A percentile compares a stretch with the other conserved stretches of the same genome.
These are phyloP conservation scores for Urophycis tenuis DNA, from an alignment of 2,797 vertebrate species.

Conservation along the genomic window DNA sequence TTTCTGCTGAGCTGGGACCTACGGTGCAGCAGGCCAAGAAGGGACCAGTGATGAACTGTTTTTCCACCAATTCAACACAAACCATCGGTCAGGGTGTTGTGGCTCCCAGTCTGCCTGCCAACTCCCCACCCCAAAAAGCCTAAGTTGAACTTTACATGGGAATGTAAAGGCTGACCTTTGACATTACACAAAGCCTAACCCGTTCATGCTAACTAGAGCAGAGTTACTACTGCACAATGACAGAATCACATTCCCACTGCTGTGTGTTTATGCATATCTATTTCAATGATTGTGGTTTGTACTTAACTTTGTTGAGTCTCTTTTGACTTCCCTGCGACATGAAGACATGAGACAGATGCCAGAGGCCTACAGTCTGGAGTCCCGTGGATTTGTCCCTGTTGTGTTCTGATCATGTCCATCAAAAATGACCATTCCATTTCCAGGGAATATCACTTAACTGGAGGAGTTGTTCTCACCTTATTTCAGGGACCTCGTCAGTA, in stretches of 20 bases:
- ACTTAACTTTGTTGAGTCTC: neutral
- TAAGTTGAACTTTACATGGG: no score
- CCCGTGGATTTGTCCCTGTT: neutral
- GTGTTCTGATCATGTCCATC: neutral
- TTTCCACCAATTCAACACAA: neutral
- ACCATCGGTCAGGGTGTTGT: neutral
- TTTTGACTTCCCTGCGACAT: neutral
- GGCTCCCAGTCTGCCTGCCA: neutral
- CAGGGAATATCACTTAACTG: neutral
- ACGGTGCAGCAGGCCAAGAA: neutral
- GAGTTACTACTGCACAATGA: no score
- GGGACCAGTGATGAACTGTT: neutral
- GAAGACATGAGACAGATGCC: neutral
- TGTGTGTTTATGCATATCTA: neutral
- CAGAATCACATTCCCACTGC: neutral
- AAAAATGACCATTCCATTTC: neutral
- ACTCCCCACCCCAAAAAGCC: neutral
- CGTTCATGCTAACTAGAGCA: no score
- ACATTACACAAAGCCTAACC: no score
- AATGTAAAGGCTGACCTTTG: no score
- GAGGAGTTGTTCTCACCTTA: conserved; percentile 62
- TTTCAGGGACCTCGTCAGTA: conserved; percentile 83
- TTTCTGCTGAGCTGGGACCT: no score
- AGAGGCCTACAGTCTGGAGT: neutral
- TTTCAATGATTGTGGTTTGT: neutral